These are phyloP conservation scores for Molossus alvarezi DNA, from an alignment of 2,797 vertebrate genomes.

Conservation along the genomic window DNA sequence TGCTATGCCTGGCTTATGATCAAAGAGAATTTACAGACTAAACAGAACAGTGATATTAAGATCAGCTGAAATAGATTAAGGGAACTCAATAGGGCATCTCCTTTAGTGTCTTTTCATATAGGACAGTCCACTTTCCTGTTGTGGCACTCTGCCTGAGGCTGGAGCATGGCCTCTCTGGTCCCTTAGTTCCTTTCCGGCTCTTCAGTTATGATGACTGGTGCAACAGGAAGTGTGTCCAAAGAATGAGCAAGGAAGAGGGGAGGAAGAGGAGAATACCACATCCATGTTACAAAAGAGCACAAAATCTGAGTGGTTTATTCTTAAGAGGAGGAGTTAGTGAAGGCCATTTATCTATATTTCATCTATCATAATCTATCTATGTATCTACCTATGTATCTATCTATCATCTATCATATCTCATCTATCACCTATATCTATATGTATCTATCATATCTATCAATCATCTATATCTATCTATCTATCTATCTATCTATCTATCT, in stretches of 20 bases:
- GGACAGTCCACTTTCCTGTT: neutral
- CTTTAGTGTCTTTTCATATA: conserved; percentile 17
- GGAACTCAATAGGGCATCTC: conserved; percentile 21
- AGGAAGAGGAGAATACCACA: neutral
- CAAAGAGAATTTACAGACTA: conserved; percentile 61
- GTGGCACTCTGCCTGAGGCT: neutral
- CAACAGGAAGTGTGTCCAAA: neutral
- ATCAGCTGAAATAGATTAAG: conserved; percentile 26
- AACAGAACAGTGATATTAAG: conserved; percentile 31
- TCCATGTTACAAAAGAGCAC: neutral
- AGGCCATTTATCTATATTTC: neutral
- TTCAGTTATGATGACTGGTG: neutral
- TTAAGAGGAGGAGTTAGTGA: neutral
- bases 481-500: neutral
- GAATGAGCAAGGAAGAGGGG: neutral
- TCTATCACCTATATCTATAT: neutral
- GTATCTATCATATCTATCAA: neutral
- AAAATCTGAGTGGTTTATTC: neutral
- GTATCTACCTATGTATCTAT: neutral
- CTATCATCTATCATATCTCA: neutral
- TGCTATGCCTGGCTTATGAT: neutral
- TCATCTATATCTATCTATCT: neutral
- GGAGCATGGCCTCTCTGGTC: neutral
- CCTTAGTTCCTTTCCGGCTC: neutral
- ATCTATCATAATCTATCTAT: neutral